Conservation (phyloP, 2,888 invertebrate species). For the Nezara viridula region DNA sequence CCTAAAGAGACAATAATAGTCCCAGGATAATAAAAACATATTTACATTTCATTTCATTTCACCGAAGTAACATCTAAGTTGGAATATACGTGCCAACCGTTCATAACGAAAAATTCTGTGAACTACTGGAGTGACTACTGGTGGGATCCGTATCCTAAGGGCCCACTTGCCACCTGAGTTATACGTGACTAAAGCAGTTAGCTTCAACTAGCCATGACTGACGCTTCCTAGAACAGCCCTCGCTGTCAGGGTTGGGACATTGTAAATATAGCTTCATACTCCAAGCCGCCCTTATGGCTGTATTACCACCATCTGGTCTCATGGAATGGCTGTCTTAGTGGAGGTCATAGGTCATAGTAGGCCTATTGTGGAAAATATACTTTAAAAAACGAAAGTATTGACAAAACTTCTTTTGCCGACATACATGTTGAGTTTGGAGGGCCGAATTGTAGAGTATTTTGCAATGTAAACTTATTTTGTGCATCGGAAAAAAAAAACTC, state of each 20-base stretch:
- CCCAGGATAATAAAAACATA: too few relatives aligned
- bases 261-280: conserved; percentile 5
- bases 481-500: too few relatives aligned
- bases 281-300: neutral
- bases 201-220: neutral
- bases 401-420: neutral
- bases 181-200: conserved; percentile 25
- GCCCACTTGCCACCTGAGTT: neutral
- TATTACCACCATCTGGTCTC: neutral
- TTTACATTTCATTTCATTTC: too few relatives aligned
- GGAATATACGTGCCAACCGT: neutral
- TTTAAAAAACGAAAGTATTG: neutral
- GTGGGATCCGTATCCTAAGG: neutral
- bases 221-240: neutral
- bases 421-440: too few relatives aligned
- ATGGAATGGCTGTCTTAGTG: neutral
- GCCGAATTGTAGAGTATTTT: too few relatives aligned
- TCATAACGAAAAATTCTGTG: neutral
- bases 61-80: neutral
- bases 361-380: neutral
- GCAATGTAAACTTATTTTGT: too few relatives aligned
- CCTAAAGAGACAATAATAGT: too few relatives aligned
- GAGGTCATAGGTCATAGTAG: too few relatives aligned
- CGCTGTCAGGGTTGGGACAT: neutral
- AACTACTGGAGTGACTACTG: neutral